A percentile compares a stretch with the other conserved stretches of the same genome.
These are phyloP conservation scores for Cynaeus angustus DNA, from an alignment of 2,888 invertebrate species.

Conservation along the genomic window DNA sequence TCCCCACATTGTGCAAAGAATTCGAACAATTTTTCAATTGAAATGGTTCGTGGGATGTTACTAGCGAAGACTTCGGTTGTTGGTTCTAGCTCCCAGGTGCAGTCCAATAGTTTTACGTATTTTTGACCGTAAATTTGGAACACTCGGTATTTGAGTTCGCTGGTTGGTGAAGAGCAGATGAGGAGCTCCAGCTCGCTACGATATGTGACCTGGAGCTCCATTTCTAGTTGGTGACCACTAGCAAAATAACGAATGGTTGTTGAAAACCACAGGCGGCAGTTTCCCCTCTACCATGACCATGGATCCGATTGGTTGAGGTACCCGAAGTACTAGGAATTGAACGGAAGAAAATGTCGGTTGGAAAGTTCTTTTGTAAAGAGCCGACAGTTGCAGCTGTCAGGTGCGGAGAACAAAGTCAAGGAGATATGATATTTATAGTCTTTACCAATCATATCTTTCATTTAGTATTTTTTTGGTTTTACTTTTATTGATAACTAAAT, in stretches of 20 bases:
- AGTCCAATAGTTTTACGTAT: slow-evolving; percentile 25
- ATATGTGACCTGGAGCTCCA: slow-evolving; percentile 8
- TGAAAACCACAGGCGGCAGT: neutral
- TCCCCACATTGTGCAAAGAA: slow-evolving; percentile 78
- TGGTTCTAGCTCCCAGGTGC: slow-evolving; percentile 70
- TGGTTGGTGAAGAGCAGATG: slow-evolving; percentile 1
- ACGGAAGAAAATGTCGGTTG: neutral
- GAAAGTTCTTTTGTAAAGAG: no score
- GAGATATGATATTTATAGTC: no score
- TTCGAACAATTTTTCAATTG: slow-evolving; percentile 83
- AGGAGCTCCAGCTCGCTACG: slow-evolving; percentile 9
- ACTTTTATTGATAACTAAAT: no score
- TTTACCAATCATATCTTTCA: no score
- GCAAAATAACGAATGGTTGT: neutral
- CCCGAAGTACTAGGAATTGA: neutral
- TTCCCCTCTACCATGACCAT: neutral
- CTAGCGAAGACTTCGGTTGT: slow-evolving; percentile 86
- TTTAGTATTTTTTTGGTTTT: no score
- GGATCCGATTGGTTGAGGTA: neutral
- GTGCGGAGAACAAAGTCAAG: no score
- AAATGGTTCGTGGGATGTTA: slow-evolving; percentile 82
- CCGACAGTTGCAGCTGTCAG: no score
- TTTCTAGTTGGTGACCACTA: neutral
- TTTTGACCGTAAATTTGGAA: slow-evolving; percentile 38
- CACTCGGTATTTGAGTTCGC: slow-evolving; percentile 31